These are phyloP conservation scores for Pteronura brasiliensis DNA, from an alignment of 2,113 vertebrate genomes.

Conservation along the genomic window DNA sequence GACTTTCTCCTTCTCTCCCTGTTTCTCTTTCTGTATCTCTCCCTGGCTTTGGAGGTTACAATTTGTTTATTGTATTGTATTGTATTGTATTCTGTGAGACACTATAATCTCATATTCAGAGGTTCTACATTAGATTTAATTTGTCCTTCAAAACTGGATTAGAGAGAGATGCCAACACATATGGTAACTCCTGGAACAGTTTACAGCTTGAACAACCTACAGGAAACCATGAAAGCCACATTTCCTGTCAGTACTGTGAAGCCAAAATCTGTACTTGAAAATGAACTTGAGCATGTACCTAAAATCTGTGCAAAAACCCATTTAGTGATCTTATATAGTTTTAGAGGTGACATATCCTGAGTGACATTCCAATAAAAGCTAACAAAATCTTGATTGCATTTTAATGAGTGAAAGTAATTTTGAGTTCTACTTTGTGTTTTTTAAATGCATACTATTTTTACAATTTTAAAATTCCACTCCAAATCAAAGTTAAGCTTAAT, in stretches of 20 bases:
- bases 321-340: not conserved
- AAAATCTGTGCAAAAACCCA: constrained; percentile 38
- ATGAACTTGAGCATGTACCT: constrained; percentile 25
- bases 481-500: constrained; percentile 38
- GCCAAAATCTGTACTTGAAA: constrained; percentile 48
- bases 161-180: constrained; percentile 39
- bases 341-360: constrained; percentile 32
- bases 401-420: constrained; percentile 33
- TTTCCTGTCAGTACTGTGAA: constrained; percentile 28
- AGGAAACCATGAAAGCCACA: constrained; percentile 34
- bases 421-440: not conserved
- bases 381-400: constrained; percentile 6
- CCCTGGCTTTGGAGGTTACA: not conserved
- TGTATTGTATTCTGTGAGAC: not conserved
- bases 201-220: constrained; percentile 37
- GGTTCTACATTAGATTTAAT: constrained; percentile 34
- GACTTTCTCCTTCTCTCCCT: not conserved
- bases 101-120: not conserved
- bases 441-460: not conserved
- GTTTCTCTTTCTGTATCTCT: not conserved
- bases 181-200: constrained; percentile 52
- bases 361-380: constrained; percentile 23
- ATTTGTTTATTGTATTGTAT: not conserved
- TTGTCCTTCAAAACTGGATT: constrained; percentile 56
- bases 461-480: not conserved